phyloP scores from a whole-genome alignment of 2,797 vertebrate genomes.

The Rhabdophis nuchalis region DNA sequence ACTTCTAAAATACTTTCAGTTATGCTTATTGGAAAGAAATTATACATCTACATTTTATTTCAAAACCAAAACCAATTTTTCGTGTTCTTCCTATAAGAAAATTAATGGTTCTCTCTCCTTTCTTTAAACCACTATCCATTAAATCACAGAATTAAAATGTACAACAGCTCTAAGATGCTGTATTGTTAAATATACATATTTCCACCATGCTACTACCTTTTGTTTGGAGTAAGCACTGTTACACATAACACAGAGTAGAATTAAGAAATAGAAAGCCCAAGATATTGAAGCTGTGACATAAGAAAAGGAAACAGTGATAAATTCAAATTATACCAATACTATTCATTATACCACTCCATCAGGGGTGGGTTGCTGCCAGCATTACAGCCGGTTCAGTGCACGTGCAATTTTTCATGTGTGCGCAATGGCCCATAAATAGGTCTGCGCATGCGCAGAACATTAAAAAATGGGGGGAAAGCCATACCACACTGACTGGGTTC shows the following conservation, averaged over 20 bases:
- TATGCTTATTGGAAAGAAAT: not conserved
- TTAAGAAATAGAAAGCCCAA: not conserved
- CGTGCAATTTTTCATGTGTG: too few species aligned
- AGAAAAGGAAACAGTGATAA: not conserved
- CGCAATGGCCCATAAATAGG: too few species aligned
- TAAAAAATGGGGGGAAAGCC: too few species aligned
- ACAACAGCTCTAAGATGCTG: not conserved
- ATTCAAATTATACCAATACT: not conserved
- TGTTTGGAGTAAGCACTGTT: not conserved
- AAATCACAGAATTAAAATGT: slow-evolving; percentile 5
- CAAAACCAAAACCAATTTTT: slow-evolving; percentile 5
- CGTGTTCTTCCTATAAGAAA: slow-evolving; percentile 11
- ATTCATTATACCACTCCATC: not conserved
- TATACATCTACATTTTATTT: not conserved
- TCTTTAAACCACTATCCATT: not conserved
- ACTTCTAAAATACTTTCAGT: slow-evolving; percentile 11
- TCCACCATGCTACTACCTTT: not conserved
- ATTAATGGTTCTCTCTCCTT: slow-evolving; percentile 3
- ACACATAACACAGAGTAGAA: not conserved
- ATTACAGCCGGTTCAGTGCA: too few species aligned
- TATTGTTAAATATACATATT: not conserved
- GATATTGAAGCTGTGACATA: not conserved
- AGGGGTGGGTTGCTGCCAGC: too few species aligned
- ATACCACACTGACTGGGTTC: too few species aligned
- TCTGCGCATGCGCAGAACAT: too few species aligned